Evolutionary conservation across 2,888 invertebrate genomes (phyloP).

Genomic region (Meta bourneti): DNA sequence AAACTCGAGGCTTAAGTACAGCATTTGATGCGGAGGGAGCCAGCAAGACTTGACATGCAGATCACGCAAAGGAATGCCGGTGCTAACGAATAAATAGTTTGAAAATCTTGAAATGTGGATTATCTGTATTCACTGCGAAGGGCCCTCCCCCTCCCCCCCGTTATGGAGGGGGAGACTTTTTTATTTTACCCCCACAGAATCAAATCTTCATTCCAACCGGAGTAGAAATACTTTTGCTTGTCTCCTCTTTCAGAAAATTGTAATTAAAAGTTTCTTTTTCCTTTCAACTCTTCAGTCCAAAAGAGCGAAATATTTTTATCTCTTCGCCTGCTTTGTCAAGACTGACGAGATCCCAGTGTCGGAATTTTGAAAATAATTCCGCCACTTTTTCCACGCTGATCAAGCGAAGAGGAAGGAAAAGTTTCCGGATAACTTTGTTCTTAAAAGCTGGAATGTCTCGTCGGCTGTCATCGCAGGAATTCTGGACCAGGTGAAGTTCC

Average conservation of each 20-base stretch:
- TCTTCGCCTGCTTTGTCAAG: neutral
- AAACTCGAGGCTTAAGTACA: neutral
- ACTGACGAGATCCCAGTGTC: slow-evolving; percentile 12
- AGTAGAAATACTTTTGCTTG: slow-evolving; percentile 49
- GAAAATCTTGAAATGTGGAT: neutral
- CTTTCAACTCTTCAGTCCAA: neutral
- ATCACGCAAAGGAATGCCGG: neutral
- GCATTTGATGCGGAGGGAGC: too few species aligned
- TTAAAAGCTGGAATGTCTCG: slow-evolving; percentile 34
- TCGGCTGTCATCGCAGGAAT: slow-evolving; percentile 54
- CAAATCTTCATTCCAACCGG: slow-evolving; percentile 58
- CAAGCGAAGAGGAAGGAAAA: slow-evolving; percentile 18
- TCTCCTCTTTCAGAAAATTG: slow-evolving; percentile 3
- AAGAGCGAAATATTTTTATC: slow-evolving; percentile 62
- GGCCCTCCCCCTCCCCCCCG: slow-evolving; percentile 15
- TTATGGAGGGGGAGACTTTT: neutral
- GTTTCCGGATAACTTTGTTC: slow-evolving; percentile 72
- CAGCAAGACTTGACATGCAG: neutral
- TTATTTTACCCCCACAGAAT: neutral
- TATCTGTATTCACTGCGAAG: neutral
- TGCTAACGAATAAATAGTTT: neutral
- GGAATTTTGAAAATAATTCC: slow-evolving; percentile 72
- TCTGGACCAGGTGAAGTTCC: slow-evolving; percentile 60
- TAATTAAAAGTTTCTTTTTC: slow-evolving; percentile 1
- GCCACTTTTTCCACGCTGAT: slow-evolving; percentile 37